Evolutionary conservation across 1,140 invertebrate species (phyloP).

Genomic region (Drosophila saltans): DNA sequence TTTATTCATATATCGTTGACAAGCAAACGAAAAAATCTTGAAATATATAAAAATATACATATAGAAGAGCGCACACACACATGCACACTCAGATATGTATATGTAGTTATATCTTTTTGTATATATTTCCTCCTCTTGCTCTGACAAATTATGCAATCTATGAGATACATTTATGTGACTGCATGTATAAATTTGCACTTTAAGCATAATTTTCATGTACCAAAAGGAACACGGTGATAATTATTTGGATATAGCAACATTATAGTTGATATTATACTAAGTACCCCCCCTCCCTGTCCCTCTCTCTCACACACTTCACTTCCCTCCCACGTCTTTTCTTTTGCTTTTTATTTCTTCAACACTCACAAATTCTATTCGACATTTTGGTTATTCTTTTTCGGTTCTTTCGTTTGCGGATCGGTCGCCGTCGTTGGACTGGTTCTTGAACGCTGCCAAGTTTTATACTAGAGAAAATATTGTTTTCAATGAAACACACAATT

Average conservation of each 20-base stretch:
- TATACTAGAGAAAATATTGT: constrained; percentile 78
- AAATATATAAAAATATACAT: constrained; percentile 26
- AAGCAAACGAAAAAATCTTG: constrained; percentile 28
- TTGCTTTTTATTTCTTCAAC: constrained; percentile 16
- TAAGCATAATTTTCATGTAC: constrained; percentile 38
- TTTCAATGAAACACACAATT: constrained; percentile 50
- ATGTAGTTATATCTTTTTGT: constrained; percentile 23
- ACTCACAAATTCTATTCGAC: constrained; percentile 74
- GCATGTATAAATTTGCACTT: constrained; percentile 18
- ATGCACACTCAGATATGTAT: constrained; percentile 5
- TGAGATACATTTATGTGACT: constrained; percentile 56
- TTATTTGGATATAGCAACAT: constrained; percentile 51
- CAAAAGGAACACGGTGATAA: constrained; percentile 54
- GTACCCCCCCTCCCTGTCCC: constrained; percentile 4
- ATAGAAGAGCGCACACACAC: constrained; percentile 46
- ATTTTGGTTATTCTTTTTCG: constrained; percentile 49
- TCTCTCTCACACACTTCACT: not conserved
- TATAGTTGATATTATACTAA: constrained; percentile 29
- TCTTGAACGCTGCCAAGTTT: constrained; percentile 70
- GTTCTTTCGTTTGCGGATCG: constrained; percentile 43
- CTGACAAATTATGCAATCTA: constrained; percentile 74
- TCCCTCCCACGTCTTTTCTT: not conserved
- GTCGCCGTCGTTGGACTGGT: constrained; percentile 58
- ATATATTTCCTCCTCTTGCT: constrained; percentile 51
- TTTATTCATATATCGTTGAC: constrained; percentile 28